Evolutionary conservation across 2,113 vertebrate species (phyloP).

Genomic region (Piaya cayana): DNA sequence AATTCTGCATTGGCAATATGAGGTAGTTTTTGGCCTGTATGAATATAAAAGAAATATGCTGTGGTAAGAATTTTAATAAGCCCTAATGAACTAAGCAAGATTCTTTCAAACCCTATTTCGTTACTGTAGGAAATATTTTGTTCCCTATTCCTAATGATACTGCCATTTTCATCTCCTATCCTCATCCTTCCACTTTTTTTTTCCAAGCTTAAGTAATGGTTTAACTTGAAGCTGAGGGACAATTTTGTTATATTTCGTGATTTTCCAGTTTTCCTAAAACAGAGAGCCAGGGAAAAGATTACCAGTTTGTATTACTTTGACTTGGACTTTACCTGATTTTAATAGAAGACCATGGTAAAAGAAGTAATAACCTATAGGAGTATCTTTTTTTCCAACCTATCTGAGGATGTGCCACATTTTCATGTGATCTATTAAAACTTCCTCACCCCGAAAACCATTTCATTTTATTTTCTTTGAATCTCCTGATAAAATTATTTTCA

Average conservation of each 20-base stretch:
- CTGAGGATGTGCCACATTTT: background rate
- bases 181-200: background rate
- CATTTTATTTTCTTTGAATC: constrained; percentile 20
- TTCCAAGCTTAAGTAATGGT: background rate
- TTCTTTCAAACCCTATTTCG: background rate
- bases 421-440: background rate
- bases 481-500: constrained; percentile 17
- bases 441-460: background rate
- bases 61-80: background rate
- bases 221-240: background rate
- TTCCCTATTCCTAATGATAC: background rate
- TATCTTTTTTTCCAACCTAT: background rate
- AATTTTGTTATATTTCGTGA: background rate
- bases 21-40: background rate
- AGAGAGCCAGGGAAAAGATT: background rate
- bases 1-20: background rate
- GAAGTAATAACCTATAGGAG: background rate
- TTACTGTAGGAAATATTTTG: background rate
- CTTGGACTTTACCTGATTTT: background rate
- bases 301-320: background rate
- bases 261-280: background rate
- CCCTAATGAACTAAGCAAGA: background rate
- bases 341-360: background rate
- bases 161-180: background rate
- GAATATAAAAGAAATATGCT: background rate